Base-by-base conservation (phyloP, 2,888 invertebrate species). In the Diplazon laetatorius region DNA sequence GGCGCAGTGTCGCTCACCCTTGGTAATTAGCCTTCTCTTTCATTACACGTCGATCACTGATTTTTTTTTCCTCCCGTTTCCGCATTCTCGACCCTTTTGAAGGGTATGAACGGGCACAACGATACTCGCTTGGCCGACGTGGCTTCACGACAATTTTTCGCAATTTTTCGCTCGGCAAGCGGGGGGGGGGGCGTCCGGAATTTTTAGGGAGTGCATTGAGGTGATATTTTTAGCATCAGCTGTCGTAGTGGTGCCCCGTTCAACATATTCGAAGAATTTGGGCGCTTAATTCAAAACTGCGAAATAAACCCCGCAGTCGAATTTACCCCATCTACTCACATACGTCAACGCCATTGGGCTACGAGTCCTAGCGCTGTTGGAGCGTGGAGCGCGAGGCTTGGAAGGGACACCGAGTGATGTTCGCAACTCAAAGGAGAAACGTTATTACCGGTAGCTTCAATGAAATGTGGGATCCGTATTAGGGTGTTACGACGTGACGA, bases 391-490 rank as follows among this genome's bases (percentile, higher is more conserved):
- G 48, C 48, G 18, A 63, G 63, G 63, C 46, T 48, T 18, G 48
- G 48, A 16, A 30, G 35, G 48, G 48, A 63, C 16, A 20, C 18
- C 37, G 35, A 18, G 25, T 39, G 14, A 9, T 30, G 44, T 30
- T 46, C 50, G 52, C 68, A 57, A 14, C 68, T 80, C 77, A 76
- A 81, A 78, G 82, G 80, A 81, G 80, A 70, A 81, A 80, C 80
- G 78, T 83, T 79, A 85, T 85, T 85, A 85, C 74, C 81, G 77
- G 80, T 22, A 63, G 85, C 82, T 82, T 79, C 85, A 85, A 85
- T 85, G 85, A 84, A 84, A 84, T 82, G 85, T 85, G 85, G 83
- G 84, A 80, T n/a, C 80, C 82, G 82, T 85, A 84, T 85, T 85
- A 85, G 82, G 78, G 83, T 69, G 60, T 76, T 14, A 14, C 69